These are phyloP conservation scores for Centroberyx gerrardi DNA, from an alignment of 2,797 vertebrate species.

Conservation along the genomic window DNA sequence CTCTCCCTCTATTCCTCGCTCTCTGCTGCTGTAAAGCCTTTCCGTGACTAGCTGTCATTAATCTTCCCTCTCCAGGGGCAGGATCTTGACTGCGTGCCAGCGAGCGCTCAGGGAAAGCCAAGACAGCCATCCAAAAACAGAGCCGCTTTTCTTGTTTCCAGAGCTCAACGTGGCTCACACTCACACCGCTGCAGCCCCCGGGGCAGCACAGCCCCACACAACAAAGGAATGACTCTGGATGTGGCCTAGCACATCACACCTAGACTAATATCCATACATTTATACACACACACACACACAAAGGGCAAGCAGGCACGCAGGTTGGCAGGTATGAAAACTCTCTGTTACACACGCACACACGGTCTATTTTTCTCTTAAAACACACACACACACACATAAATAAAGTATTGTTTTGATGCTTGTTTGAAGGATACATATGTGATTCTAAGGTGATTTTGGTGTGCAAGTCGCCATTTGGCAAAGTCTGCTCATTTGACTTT, in stretches of 20 bases:
- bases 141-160: conserved; percentile 83
- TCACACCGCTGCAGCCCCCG: conserved; percentile 61
- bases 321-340: background rate
- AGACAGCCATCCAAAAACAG: conserved; percentile 82
- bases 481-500: background rate
- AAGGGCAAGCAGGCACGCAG: conserved; percentile 6
- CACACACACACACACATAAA: background rate
- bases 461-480: background rate
- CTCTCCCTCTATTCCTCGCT: conserved; percentile 45
- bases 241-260: conserved; percentile 55
- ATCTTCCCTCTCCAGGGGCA: conserved; percentile 86
- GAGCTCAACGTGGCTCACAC: conserved; percentile 65
- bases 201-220: conserved; percentile 59
- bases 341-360: background rate
- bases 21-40: conserved; percentile 78
- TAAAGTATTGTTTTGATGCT: background rate
- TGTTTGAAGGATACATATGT: background rate
- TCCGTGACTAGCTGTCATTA: conserved; percentile 90
- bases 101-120: conserved; percentile 81
- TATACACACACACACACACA: background rate
- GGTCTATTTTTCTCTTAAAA: background rate
- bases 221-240: conserved; percentile 70
- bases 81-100: conserved; percentile 86
- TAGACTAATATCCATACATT: conserved; percentile 40
- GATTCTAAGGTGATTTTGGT: background rate